Evolutionary conservation across 1,140 invertebrate species (phyloP), one percentile per base, ranked within the genome.

Genomic region (Eumaeus atala): DNA sequence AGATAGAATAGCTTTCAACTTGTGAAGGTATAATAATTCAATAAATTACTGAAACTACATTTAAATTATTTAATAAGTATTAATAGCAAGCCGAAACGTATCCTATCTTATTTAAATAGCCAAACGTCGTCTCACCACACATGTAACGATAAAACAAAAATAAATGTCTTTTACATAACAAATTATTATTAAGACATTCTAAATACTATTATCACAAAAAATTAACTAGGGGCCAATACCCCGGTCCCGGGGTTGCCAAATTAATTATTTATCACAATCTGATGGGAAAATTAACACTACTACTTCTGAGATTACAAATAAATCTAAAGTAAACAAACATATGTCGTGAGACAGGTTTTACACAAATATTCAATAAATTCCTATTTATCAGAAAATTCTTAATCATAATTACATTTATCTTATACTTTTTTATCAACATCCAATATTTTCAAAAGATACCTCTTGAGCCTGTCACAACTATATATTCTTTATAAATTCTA

Each of bases 111-210:
- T 48, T 51, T 48, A 61, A 70, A 75, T 64, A 72, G 72, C 72
- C 79, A 82, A 80, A 79, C 77, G 76, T 83, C 80, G 83, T 86
- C 83, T 86, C 83, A 86, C 83, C 83, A 86, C 83, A 86, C 83
- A 86, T 86, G 83, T 86, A 86, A 84, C 83, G 76, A 66, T 70
- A 58, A 16, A 57, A 18, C 49, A 66, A 66, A 28, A 28, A 28
- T 28, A 28, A 54, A 62, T 77, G 75, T 82, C 78, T 77, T 83
- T 81, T 75, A 70, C 54, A 62, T 54, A 28, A 53, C 52, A 62
- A 63, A 28, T 28, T 64, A 64, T 63, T 62, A 28, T 28, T 59
- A 67, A 67, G 64, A 70, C 52, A 72, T 66, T 75, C 70, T 86
- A 84, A 78, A 72, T 82, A 77, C 77, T 84, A 84, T 80, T 86